Base-by-base conservation (phyloP, 64 coral and sea anemone species). In the Montipora capricornis region DNA sequence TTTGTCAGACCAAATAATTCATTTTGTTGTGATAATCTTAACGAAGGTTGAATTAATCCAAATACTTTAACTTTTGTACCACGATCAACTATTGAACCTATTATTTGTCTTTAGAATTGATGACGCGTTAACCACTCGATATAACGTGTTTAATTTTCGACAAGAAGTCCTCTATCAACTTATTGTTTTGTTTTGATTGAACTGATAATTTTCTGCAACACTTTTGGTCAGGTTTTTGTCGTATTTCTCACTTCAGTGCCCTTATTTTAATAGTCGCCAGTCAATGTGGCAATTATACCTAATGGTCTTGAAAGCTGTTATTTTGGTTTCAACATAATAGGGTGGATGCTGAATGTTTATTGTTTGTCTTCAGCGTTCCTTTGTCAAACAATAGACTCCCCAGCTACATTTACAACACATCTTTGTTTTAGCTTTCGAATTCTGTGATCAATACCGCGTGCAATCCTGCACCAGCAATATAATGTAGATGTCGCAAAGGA, bases 241-340 rank as follows among this genome's bases (percentile, higher is more conserved):
- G 13, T 17, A n/a, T 84, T 84, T 64, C 47, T 86, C 62, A 14
- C 62, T 86, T 47, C 61, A 86, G 48, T 70, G 82, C 82, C 11
- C 64, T 47, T 20, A 71, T 50, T 66, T 70, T n/a, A 16, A 44
- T 78, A 46, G 46, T 78, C 15, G 46, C 66, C n/a, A 17, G 67
- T n/a, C 45, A 50, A 86, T 14, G 64, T 86, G 47, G 64, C 22
- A 47, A 86, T 86, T 86, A 71, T 71, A 17, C 19, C 7, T 49
- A 51, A 44, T 68, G 66, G 76, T 49, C 14, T 47, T 71, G 20
- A 11, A 64, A 49, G 44, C 62, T 86, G 62, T 86, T 70, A 86
- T 71, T 86, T 69, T 86, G 66, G 62, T 86, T 45, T 86, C 16
- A 73, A 64, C 66, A 73, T 86, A 86, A 86, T 86, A 70, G 82